Conservation (phyloP, 2,797 vertebrate species). For the Hafferia zeledoni region DNA sequence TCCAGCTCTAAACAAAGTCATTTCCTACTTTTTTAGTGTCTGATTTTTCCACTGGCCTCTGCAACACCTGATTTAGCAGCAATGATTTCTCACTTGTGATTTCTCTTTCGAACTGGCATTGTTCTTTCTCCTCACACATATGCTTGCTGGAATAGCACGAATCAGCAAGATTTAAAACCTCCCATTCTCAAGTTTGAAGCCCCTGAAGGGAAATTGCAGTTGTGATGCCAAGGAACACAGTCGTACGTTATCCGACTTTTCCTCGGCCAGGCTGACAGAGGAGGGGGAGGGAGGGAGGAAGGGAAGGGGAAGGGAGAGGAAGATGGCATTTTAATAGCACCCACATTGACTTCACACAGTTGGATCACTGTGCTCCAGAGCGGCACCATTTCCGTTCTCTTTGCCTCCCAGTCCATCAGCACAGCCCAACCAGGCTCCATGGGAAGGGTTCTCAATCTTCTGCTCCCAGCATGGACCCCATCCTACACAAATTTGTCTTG, state of each 20-base stretch:
- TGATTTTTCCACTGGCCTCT: slow-evolving; percentile 45
- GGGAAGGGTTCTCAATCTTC: not conserved
- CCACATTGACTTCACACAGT: slow-evolving; percentile 62
- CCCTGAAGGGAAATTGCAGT: slow-evolving; percentile 72
- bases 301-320: slow-evolving; percentile 46
- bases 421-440: not conserved
- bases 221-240: slow-evolving; percentile 78
- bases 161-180: slow-evolving; percentile 79
- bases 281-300: slow-evolving; percentile 49
- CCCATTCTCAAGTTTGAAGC: slow-evolving; percentile 73
- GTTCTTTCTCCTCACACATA: slow-evolving; percentile 50
- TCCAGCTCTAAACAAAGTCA: slow-evolving; percentile 47
- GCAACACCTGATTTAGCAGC: slow-evolving; percentile 59
- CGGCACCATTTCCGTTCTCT: slow-evolving; percentile 50
- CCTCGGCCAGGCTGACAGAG: slow-evolving; percentile 67
- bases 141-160: slow-evolving; percentile 54
- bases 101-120: slow-evolving; percentile 50
- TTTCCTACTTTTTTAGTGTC: not conserved
- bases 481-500: not conserved
- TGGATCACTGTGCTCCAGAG: slow-evolving; percentile 46
- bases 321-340: slow-evolving; percentile 74
- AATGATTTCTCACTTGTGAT: slow-evolving; percentile 58
- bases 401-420: not conserved
- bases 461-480: not conserved
- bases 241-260: slow-evolving; percentile 74